Evolutionary conservation across 2,113 vertebrate genomes (phyloP).

Genomic region (Nothobranchius kuhntae): DNA sequence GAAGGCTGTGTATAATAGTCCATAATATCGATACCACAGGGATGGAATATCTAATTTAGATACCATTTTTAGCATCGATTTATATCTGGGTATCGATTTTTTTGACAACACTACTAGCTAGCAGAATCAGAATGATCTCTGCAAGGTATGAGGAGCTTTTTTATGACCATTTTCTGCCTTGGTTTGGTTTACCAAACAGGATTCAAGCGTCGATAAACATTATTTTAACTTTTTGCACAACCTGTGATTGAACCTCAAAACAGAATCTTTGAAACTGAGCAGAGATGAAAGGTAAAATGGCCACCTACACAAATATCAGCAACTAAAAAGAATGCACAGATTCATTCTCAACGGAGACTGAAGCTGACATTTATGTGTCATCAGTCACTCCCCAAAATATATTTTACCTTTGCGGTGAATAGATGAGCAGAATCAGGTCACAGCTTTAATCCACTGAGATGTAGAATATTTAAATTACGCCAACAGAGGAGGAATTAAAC

Average conservation of each 20-base stretch:
- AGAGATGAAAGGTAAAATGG: background rate
- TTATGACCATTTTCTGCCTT: background rate
- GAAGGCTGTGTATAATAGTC: too few species aligned
- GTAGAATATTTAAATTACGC: slow-evolving; percentile 29
- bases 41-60: too few species aligned
- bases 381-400: slow-evolving; percentile 45
- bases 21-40: too few species aligned
- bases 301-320: background rate
- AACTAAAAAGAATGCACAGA: background rate
- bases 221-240: background rate
- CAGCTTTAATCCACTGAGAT: slow-evolving; percentile 29
- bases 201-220: background rate
- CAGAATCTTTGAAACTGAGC: background rate
- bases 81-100: too few species aligned
- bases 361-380: slow-evolving; percentile 52
- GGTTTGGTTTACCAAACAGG: background rate
- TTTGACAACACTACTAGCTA: background rate
- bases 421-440: slow-evolving; percentile 48
- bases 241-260: slow-evolving; percentile 5
- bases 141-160: background rate
- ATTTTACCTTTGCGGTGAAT: slow-evolving; percentile 30
- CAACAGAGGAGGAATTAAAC: slow-evolving; percentile 14
- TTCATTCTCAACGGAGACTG: slow-evolving; percentile 7
- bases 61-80: too few species aligned
- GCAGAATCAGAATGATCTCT: slow-evolving; percentile 1